Conservation (phyloP, 2,797 vertebrate species). For the Xiphorhynchus erythropygius region DNA sequence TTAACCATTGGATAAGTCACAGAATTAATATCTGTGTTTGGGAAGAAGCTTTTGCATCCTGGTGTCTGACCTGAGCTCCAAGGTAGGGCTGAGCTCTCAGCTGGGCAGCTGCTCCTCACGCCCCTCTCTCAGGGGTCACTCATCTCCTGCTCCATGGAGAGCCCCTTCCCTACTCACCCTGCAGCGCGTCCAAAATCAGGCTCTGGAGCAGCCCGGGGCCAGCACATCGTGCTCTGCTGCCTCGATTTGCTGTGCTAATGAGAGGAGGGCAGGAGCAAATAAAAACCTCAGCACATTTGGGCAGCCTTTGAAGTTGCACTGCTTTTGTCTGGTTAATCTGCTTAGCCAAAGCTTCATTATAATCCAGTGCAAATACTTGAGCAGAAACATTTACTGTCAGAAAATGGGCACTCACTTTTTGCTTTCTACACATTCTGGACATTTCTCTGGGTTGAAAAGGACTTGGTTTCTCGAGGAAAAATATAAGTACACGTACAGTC, state of each 20-base stretch:
- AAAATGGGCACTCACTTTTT: neutral
- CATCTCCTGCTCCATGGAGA: neutral
- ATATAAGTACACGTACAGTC: neutral
- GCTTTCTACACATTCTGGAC: neutral
- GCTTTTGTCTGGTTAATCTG: conserved; percentile 78
- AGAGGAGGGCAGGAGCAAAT: conserved; percentile 36
- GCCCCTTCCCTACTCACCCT: neutral
- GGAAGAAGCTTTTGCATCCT: neutral
- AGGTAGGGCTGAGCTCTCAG: neutral
- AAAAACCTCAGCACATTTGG: conserved; percentile 41
- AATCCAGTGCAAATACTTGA: conserved; percentile 70
- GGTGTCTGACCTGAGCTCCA: neutral
- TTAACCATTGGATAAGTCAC: neutral
- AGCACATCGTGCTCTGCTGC: neutral
- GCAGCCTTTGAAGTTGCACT: conserved; percentile 58
- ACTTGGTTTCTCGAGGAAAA: neutral
- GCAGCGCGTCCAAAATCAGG: neutral
- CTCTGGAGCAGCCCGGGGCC: neutral
- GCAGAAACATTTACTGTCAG: neutral
- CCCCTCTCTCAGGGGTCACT: neutral
- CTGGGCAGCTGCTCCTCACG: neutral
- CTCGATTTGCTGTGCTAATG: conserved; percentile 18
- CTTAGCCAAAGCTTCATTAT: conserved; percentile 68
- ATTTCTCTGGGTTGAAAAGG: neutral
- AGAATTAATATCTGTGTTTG: neutral